Percentiles rank a stretch among this genome's conserved stretches.
Conservation (phyloP, 2,113 vertebrate genomes). For the Plestiodon gilberti region DNA sequence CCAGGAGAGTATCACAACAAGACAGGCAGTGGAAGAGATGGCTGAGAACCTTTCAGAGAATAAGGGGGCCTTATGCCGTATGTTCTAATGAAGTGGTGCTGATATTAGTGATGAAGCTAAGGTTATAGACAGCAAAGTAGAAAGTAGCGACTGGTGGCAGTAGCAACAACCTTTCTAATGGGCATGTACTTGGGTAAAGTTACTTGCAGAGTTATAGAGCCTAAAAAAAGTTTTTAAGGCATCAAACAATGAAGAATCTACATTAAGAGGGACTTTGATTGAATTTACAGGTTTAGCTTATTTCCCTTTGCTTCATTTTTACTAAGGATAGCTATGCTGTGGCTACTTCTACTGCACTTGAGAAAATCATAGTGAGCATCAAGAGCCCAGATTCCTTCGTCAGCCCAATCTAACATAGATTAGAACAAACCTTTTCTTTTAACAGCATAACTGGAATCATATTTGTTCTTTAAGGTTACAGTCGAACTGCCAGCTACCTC, state of each 20-base stretch:
- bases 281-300: background rate
- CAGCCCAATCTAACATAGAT: background rate
- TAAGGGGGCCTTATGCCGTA: no score
- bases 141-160: background rate
- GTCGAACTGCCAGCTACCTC: slow-evolving; percentile 65
- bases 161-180: background rate
- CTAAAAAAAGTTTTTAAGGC: background rate
- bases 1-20: background rate
- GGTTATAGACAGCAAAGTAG: background rate
- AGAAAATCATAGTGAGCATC: background rate
- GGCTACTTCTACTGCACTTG: background rate
- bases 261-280: background rate
- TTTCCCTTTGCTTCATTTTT: background rate
- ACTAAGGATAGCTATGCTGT: background rate
- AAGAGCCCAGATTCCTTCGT: background rate
- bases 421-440: slow-evolving; percentile 59
- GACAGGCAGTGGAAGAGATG: background rate
- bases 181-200: background rate
- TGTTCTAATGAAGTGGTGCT: background rate
- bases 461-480: slow-evolving; percentile 69
- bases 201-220: background rate
- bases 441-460: slow-evolving; percentile 42
- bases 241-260: background rate
- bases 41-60: background rate
- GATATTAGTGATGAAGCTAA: background rate